These are phyloP conservation scores for Hetaerina titia DNA, from an alignment of 2,888 invertebrate genomes.

Conservation along the genomic window DNA sequence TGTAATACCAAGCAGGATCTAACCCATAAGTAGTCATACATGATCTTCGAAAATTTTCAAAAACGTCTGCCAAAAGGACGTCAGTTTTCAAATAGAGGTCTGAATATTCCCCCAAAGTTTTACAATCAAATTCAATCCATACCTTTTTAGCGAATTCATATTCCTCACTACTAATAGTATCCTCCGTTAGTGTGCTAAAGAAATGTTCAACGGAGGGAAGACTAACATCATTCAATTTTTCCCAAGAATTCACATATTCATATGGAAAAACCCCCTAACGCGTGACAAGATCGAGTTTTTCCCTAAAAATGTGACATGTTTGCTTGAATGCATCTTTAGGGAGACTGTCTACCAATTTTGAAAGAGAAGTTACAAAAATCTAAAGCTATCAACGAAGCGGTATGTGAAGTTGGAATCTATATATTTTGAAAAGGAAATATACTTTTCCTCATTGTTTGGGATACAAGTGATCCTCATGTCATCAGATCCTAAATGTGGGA, in stretches of 20 bases:
- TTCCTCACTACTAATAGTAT: constrained; percentile 71
- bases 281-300: constrained; percentile 70
- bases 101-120: constrained; percentile 73
- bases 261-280: constrained; percentile 74
- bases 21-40: constrained; percentile 72
- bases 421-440: background rate
- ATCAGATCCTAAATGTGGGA: constrained; percentile 69
- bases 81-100: constrained; percentile 74
- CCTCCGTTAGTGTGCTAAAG: constrained; percentile 71
- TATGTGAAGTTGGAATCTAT: background rate
- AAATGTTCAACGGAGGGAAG: constrained; percentile 70
- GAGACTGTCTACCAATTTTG: constrained; percentile 72
- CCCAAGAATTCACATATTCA: no score
- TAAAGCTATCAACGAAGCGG: constrained; percentile 72
- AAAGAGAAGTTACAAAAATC: constrained; percentile 73
- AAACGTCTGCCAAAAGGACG: constrained; percentile 73
- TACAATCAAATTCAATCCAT: constrained; percentile 73
- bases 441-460: background rate
- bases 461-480: background rate
- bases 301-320: background rate
- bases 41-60: constrained; percentile 74
- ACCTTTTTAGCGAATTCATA: constrained; percentile 74
- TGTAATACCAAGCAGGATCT: constrained; percentile 74
- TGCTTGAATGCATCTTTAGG: constrained; percentile 69
- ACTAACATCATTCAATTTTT: background rate